These are phyloP conservation scores for Volucella bombylans DNA, from an alignment of 2,888 invertebrate species.

Conservation along the genomic window DNA sequence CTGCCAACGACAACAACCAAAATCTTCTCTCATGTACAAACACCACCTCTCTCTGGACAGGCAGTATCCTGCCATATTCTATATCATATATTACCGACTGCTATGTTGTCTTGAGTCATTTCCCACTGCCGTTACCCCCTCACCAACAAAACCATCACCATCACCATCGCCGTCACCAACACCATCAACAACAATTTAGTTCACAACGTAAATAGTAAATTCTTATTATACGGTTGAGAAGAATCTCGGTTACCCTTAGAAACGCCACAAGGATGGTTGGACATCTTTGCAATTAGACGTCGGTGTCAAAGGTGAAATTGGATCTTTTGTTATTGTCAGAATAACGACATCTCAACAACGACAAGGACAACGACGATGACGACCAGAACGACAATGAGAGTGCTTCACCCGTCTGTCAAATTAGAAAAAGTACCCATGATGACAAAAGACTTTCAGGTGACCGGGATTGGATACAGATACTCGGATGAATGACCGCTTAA, in stretches of 20 bases:
- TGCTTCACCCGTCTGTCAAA: constrained; percentile 40
- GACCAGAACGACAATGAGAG: not conserved
- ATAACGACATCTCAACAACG: constrained; percentile 3
- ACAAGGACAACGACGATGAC: not conserved
- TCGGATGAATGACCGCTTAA: constrained; percentile 18
- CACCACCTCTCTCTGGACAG: not conserved
- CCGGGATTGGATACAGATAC: constrained; percentile 33
- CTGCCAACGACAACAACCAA: constrained; percentile 66
- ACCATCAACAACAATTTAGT: constrained; percentile 27
- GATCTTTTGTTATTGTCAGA: constrained; percentile 73
- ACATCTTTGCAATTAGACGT: constrained; percentile 73
- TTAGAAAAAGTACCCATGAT: constrained; percentile 54
- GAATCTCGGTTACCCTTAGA: constrained; percentile 74
- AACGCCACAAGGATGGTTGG: constrained; percentile 71
- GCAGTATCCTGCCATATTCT: constrained; percentile 23
- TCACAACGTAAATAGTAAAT: constrained; percentile 72
- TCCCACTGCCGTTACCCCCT: constrained; percentile 31
- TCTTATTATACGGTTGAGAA: constrained; percentile 74
- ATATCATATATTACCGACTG: not conserved
- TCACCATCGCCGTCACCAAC: constrained; percentile 8
- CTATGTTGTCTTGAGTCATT: constrained; percentile 41
- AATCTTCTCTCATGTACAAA: constrained; percentile 32
- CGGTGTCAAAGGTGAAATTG: constrained; percentile 74
- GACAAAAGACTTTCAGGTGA: constrained; percentile 65
- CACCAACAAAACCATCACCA: constrained; percentile 3